Percentiles rank a stretch among this genome's conserved stretches.
phyloP scores from a whole-genome alignment of 2,113 vertebrate species.

The Chaetodon trifascialis region DNA sequence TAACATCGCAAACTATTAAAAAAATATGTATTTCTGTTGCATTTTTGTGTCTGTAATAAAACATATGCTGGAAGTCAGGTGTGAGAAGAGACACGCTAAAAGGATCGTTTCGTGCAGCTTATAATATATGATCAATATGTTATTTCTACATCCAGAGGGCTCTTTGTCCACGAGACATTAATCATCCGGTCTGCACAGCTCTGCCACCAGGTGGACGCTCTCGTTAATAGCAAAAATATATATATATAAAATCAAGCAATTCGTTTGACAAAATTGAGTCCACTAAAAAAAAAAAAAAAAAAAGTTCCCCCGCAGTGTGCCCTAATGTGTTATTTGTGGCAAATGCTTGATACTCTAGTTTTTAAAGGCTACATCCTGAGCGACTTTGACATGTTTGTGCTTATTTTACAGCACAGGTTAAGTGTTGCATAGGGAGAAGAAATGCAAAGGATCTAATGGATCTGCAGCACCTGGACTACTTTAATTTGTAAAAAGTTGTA shows the following conservation, averaged over 20 bases:
- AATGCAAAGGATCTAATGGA: too few species aligned
- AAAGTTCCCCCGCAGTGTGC: neutral
- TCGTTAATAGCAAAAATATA: neutral
- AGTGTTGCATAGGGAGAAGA: neutral
- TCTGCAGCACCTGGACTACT: neutral
- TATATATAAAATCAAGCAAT: neutral
- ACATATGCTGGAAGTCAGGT: too few species aligned
- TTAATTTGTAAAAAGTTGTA: too few species aligned
- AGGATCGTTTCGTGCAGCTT: neutral
- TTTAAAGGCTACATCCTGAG: neutral
- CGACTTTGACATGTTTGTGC: neutral
- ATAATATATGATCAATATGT: neutral
- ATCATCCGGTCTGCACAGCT: conserved; percentile 1
- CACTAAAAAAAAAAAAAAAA: neutral
- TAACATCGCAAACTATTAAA: neutral
- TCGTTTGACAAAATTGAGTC: neutral
- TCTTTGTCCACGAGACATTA: conserved; percentile 3
- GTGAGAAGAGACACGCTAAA: neutral
- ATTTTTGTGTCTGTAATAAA: neutral
- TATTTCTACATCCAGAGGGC: neutral
- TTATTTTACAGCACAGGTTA: neutral
- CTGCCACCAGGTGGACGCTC: conserved; percentile 55
- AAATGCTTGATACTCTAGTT: neutral
- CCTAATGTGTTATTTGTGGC: neutral
- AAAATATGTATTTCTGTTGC: too few species aligned